Percentiles rank a stretch among this genome's conserved stretches.
These are phyloP conservation scores for Lagocephalus sceleratus DNA, from an alignment of 2,797 vertebrate genomes.

Conservation along the genomic window DNA sequence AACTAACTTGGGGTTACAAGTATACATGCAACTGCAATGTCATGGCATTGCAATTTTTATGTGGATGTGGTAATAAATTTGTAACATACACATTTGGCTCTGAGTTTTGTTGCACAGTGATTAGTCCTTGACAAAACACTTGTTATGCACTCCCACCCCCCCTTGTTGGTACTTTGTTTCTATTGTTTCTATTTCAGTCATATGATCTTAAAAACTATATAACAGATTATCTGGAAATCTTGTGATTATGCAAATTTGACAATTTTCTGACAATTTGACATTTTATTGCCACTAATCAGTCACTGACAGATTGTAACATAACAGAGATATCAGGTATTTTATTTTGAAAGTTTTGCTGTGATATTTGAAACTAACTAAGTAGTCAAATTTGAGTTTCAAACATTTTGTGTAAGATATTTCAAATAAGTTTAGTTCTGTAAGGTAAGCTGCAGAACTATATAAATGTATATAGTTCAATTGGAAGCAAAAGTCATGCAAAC, in stretches of 20 bases:
- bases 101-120: background rate
- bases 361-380: too few species aligned
- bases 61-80: constrained; percentile 67
- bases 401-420: background rate
- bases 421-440: background rate
- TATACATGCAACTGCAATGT: constrained; percentile 18
- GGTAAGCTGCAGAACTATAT: background rate
- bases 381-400: background rate
- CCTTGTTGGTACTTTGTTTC: too few species aligned
- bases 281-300: too few species aligned
- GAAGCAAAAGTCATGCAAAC: too few species aligned
- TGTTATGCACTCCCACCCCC: background rate
- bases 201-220: too few species aligned
- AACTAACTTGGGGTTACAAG: constrained; percentile 25
- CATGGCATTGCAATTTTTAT: constrained; percentile 47
- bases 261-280: too few species aligned
- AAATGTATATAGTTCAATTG: background rate
- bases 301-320: too few species aligned
- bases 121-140: background rate
- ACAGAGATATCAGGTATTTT: too few species aligned
- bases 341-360: too few species aligned
- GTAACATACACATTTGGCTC: constrained; percentile 21
- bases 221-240: too few species aligned
- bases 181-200: too few species aligned
- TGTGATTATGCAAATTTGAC: too few species aligned